Evolutionary conservation across 1,140 invertebrate species (phyloP).

Genomic region (Hypothenemus hampei): DNA sequence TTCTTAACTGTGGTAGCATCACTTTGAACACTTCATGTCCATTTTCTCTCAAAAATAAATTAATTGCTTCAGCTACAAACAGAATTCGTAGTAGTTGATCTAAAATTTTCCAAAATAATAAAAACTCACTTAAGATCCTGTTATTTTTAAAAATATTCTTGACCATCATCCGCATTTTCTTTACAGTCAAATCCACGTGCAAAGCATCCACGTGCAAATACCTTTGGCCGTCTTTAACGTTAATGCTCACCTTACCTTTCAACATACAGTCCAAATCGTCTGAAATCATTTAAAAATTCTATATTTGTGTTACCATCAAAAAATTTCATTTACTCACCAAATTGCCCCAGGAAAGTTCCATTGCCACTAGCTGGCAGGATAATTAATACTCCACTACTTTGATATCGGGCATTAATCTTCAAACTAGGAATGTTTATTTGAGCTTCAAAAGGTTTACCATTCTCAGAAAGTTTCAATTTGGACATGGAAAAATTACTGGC

Average conservation of each 20-base stretch:
- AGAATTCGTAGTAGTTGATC: background rate
- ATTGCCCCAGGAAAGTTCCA: conserved; percentile 62
- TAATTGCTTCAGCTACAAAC: conserved; percentile 63
- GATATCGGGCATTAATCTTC: conserved; percentile 62
- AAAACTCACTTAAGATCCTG: conserved; percentile 61
- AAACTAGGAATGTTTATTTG: conserved; percentile 61
- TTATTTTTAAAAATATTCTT: conserved; percentile 66
- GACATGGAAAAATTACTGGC: conserved; percentile 64
- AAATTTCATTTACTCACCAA: conserved; percentile 46
- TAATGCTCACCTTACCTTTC: conserved; percentile 54
- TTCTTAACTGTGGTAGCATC: conserved; percentile 64
- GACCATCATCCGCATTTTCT: conserved; percentile 61
- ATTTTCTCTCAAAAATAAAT: conserved; percentile 66
- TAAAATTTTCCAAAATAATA: background rate
- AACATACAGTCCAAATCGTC: conserved; percentile 58
- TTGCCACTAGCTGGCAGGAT: conserved; percentile 68
- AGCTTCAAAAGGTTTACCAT: conserved; percentile 60
- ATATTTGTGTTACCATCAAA: no score
- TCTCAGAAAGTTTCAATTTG: conserved; percentile 54
- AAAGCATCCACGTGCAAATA: conserved; percentile 61
- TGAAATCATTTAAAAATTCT: conserved; percentile 35
- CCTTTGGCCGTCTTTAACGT: conserved; percentile 46
- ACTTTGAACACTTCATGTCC: conserved; percentile 63
- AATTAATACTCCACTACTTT: conserved; percentile 64
- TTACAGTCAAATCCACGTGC: conserved; percentile 57